Evolutionary conservation across 2,797 vertebrate genomes (phyloP).

Genomic region (Pyrocephalus nanus): DNA sequence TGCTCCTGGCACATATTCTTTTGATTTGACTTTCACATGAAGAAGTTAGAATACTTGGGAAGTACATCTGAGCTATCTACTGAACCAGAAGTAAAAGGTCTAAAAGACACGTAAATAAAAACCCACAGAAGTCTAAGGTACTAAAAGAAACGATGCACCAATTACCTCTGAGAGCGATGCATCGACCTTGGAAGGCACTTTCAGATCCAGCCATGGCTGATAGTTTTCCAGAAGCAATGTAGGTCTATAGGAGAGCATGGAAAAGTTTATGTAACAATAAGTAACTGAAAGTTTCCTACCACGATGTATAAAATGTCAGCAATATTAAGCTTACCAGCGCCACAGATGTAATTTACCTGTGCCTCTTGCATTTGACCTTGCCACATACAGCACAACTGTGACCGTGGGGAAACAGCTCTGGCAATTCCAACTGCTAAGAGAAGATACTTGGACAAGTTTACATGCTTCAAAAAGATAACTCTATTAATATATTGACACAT

Average conservation of each 20-base stretch:
- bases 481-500: rapidly evolving
- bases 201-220: conserved; percentile 93
- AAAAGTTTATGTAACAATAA: not conserved
- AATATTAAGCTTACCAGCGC: not conserved
- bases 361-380: conserved; percentile 91
- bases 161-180: conserved; percentile 90
- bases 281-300: not conserved
- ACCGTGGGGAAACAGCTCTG: conserved; percentile 88
- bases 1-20: not conserved
- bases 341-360: conserved; percentile 79
- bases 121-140: not conserved
- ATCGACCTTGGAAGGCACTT: conserved; percentile 92
- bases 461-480: not conserved
- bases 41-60: not conserved
- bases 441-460: conserved; percentile 9
- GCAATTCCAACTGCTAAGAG: conserved; percentile 80
- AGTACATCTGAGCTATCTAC: not conserved
- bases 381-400: conserved; percentile 93
- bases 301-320: not conserved
- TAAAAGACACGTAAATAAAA: not conserved
- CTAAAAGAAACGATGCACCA: not conserved
- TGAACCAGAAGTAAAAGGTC: not conserved
- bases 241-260: conserved; percentile 73
- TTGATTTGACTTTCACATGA: not conserved
- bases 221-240: conserved; percentile 92